Evolutionary conservation across 2,797 vertebrate genomes (phyloP).

Genomic region (Mormyrus proboscirostris): DNA sequence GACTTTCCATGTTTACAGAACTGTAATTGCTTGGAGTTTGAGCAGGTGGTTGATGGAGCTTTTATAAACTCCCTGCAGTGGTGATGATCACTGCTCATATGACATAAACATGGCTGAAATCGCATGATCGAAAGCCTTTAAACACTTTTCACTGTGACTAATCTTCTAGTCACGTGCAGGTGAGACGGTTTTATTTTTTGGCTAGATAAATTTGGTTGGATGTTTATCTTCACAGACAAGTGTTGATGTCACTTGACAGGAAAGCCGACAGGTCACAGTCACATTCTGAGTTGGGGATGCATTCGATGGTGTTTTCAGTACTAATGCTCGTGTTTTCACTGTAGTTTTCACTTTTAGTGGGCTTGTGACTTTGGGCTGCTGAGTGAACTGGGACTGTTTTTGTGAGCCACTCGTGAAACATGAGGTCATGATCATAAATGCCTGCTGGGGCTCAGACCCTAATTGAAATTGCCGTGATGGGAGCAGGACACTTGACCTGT

Average conservation of each 20-base stretch:
- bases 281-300: not conserved
- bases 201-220: not conserved
- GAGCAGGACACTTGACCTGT: conserved; percentile 14
- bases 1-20: conserved; percentile 39
- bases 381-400: conserved; percentile 5
- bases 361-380: conserved; percentile 39
- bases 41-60: not conserved
- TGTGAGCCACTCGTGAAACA: conserved; percentile 29
- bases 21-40: not conserved
- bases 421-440: conserved; percentile 39
- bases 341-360: conserved; percentile 40
- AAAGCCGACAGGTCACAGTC: not conserved
- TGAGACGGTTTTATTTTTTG: not conserved
- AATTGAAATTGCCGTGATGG: conserved; percentile 17
- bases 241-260: not conserved
- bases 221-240: not conserved
- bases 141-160: not conserved
- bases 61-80: not conserved
- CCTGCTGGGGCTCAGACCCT: not conserved
- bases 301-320: not conserved
- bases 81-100: not conserved
- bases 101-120: not conserved
- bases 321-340: not conserved
- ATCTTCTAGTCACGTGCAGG: not conserved
- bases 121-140: not conserved